Percentiles rank a stretch among this genome's conserved stretches.
Conservation (phyloP, 2,888 invertebrate species). For the Neoitamus cyanurus region DNA sequence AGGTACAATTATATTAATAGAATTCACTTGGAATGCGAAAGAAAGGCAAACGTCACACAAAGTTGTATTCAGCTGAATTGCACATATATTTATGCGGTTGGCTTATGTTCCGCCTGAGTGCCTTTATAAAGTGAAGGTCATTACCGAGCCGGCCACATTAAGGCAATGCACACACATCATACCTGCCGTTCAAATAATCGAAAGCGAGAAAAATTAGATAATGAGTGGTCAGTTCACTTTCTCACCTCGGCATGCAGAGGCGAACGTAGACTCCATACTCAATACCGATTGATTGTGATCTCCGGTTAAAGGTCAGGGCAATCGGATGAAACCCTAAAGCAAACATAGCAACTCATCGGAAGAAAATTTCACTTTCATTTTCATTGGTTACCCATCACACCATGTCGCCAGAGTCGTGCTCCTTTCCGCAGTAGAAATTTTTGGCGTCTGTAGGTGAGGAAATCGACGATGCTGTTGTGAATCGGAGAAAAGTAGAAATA, state of each 20-base stretch:
- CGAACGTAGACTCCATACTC: not conserved
- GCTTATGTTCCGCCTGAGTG: not conserved
- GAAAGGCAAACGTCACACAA: not conserved
- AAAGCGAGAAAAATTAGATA: conserved; percentile 30
- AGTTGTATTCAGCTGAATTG: not conserved
- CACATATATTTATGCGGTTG: not conserved
- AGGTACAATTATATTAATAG: not conserved
- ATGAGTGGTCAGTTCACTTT: conserved; percentile 13
- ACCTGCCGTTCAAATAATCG: not conserved
- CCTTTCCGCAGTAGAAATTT: not conserved
- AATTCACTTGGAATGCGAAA: not conserved
- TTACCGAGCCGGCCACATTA: not conserved
- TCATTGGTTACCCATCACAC: not conserved
- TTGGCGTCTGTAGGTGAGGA: not conserved
- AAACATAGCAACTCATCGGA: not conserved
- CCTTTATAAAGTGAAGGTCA: not conserved
- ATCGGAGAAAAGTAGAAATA: not conserved
- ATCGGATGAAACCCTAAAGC: not conserved
- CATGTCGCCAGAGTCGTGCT: not conserved
- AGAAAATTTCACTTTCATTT: not conserved
- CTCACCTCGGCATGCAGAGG: not conserved
- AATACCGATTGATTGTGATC: conserved; percentile 12
- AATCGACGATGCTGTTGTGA: not conserved
- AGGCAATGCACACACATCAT: not conserved
- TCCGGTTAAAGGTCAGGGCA: not conserved